These are phyloP conservation scores for Epizoanthus rinbou DNA, from an alignment of 92 coral and sea anemone species.

Conservation along the genomic window DNA sequence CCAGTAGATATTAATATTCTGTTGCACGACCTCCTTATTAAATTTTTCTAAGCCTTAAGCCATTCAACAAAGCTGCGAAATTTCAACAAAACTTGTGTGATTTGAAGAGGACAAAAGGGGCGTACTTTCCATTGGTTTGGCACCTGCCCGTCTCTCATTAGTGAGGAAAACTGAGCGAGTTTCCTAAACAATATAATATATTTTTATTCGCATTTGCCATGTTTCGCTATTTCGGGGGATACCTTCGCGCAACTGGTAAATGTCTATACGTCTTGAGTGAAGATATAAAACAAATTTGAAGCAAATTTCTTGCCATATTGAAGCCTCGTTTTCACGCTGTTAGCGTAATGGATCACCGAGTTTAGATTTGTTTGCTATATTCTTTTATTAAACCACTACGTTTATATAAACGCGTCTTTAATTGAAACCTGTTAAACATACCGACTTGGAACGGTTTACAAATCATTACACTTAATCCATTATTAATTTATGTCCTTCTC, in stretches of 20 bases:
- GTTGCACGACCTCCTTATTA: conserved; percentile 31
- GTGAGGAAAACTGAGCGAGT: conserved; percentile 18
- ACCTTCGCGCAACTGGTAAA: background rate
- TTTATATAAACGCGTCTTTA: conserved; percentile 91
- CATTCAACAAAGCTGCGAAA: conserved; percentile 73
- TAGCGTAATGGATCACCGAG: conserved; percentile 47
- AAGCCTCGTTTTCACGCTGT: conserved; percentile 27
- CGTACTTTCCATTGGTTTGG: conserved; percentile 53
- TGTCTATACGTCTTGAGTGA: background rate
- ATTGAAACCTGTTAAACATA: conserved; percentile 97
- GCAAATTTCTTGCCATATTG: background rate
- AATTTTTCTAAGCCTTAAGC: conserved; percentile 64
- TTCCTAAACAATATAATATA: background rate
- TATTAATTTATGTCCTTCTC: conserved; percentile 79
- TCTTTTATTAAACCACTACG: conserved; percentile 77
- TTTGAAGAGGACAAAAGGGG: conserved; percentile 72
- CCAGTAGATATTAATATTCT: conserved; percentile 33
- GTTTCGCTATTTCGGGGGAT: background rate
- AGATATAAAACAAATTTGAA: background rate
- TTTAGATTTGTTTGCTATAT: conserved; percentile 80
- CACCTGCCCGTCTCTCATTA: conserved; percentile 84
- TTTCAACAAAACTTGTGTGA: conserved; percentile 76
- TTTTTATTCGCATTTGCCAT: background rate
- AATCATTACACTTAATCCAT: conserved; percentile 92
- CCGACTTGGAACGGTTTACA: conserved; percentile 94